Percentiles rank a stretch among this genome's conserved stretches.
phyloP scores from a whole-genome alignment of 1,140 invertebrate genomes.

The Helicoverpa armigera region DNA sequence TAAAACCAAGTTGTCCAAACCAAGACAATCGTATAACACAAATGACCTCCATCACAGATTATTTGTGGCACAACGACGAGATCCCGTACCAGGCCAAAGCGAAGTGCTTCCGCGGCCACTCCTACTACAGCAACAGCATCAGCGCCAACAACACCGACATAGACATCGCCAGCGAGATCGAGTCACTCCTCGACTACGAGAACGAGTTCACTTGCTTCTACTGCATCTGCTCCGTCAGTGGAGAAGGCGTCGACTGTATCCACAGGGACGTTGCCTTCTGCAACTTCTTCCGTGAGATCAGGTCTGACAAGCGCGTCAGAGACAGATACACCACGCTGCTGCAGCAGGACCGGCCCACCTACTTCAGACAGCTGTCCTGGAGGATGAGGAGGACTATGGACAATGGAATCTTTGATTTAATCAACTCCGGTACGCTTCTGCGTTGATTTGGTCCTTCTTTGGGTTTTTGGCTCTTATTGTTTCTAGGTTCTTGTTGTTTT shows the following conservation, averaged over 20 bases:
- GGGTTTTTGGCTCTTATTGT: slow-evolving; percentile 19
- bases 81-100: slow-evolving; percentile 73
- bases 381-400: slow-evolving; percentile 78
- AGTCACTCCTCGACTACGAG: slow-evolving; percentile 66
- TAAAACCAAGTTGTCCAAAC: neutral
- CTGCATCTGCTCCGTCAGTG: slow-evolving; percentile 71
- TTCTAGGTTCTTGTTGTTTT: neutral
- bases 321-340: slow-evolving; percentile 65
- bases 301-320: slow-evolving; percentile 54
- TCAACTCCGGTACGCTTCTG: slow-evolving; percentile 69
- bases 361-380: slow-evolving; percentile 73
- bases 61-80: slow-evolving; percentile 80
- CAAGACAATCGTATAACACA: neutral
- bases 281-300: slow-evolving; percentile 67
- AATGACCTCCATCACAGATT: slow-evolving; percentile 63
- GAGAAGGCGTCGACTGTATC: slow-evolving; percentile 63
- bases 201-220: slow-evolving; percentile 67
- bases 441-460: slow-evolving; percentile 39
- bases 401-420: slow-evolving; percentile 65
- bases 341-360: slow-evolving; percentile 72
- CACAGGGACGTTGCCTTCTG: slow-evolving; percentile 68
- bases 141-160: slow-evolving; percentile 71
- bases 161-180: slow-evolving; percentile 60
- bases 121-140: slow-evolving; percentile 74
- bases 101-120: slow-evolving; percentile 67